A percentile compares a stretch with the other conserved stretches of the same genome.
phyloP scores from a whole-genome alignment of 2,113 vertebrate genomes.

The Equus przewalskii region DNA sequence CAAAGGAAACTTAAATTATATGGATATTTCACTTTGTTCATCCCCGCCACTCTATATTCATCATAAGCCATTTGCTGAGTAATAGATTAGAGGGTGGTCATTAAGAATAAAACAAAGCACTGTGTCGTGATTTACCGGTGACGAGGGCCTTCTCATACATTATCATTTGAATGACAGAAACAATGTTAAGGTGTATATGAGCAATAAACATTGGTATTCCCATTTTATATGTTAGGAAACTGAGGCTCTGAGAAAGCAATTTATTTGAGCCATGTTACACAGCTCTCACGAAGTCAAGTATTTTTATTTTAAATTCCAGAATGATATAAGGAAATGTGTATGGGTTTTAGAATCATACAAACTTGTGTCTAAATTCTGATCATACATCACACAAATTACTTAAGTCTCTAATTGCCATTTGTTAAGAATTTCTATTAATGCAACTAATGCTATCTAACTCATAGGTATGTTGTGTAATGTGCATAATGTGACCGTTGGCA shows the following conservation, averaged over 20 bases:
- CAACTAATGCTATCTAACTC: background rate
- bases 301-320: slow-evolving; percentile 27
- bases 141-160: background rate
- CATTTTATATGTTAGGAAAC: background rate
- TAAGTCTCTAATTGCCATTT: background rate
- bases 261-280: background rate
- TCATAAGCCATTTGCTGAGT: background rate
- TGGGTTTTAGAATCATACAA: background rate
- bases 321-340: background rate
- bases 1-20: background rate
- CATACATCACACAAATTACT: background rate
- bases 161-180: background rate
- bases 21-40: background rate
- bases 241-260: background rate
- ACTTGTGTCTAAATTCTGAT: background rate
- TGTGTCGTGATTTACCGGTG: background rate
- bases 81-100: background rate
- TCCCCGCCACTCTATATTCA: background rate
- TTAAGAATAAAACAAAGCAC: background rate
- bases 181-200: background rate
- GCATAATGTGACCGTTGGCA: background rate
- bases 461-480: background rate
- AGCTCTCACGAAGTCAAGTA: background rate
- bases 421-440: background rate
- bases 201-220: background rate